These are phyloP conservation scores for Psittacula cyanocephala DNA, from an alignment of 2,113 vertebrate species.

Conservation along the genomic window DNA sequence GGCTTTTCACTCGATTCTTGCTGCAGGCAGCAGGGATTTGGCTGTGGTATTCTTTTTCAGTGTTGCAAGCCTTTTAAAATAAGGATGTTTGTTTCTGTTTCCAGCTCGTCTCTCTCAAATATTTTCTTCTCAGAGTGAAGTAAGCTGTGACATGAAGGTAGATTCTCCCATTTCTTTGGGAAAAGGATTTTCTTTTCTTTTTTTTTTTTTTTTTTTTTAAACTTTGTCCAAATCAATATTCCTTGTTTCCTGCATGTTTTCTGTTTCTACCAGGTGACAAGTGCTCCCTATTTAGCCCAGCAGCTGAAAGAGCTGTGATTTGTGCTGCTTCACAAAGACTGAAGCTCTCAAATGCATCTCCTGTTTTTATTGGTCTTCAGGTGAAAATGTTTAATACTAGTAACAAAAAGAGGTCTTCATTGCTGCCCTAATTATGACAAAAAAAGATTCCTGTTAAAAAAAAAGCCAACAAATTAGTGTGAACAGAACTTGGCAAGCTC, in stretches of 20 bases:
- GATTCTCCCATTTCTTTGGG: background rate
- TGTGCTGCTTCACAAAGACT: background rate
- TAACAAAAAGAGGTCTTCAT: background rate
- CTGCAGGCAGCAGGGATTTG: background rate
- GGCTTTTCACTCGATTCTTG: background rate
- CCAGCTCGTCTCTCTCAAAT: background rate
- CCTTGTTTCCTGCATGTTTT: background rate
- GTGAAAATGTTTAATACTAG: background rate
- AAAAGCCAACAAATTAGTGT: background rate
- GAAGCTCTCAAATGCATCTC: background rate
- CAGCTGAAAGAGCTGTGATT: background rate
- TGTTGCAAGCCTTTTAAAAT: background rate
- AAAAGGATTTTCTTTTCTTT: background rate
- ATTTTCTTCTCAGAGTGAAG: background rate
- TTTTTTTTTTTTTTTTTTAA: background rate
- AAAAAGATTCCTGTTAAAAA: background rate
- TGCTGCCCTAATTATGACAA: background rate
- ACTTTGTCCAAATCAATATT: background rate
- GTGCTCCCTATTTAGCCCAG: background rate
- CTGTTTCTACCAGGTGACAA: background rate
- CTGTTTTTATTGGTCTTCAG: background rate
- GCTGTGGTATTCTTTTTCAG: background rate
- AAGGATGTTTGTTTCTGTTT: background rate
- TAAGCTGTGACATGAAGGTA: background rate
- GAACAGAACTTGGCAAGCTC: background rate